These are phyloP conservation scores for Plutomurus gul DNA, from an alignment of 1,140 invertebrate species.

Conservation along the genomic window DNA sequence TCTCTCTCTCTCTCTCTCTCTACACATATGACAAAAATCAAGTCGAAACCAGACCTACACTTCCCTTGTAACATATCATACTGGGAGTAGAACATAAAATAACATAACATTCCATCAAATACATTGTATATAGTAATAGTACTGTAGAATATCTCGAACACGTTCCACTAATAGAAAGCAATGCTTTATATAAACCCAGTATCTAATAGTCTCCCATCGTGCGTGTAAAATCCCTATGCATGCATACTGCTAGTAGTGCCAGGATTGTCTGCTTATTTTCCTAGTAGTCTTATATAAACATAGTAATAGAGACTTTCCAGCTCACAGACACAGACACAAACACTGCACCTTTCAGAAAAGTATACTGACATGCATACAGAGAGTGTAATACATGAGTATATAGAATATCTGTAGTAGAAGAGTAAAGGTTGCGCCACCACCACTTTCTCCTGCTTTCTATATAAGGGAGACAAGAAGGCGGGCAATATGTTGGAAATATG, in stretches of 20 bases:
- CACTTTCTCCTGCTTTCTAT: neutral
- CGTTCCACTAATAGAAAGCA: neutral
- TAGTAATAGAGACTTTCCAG: neutral
- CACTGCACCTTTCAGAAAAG: no score
- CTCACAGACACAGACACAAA: no score
- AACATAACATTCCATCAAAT: neutral
- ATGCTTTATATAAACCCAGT: neutral
- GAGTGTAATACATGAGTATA: no score
- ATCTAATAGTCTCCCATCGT: neutral
- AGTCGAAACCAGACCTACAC: no score
- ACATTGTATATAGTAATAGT: no score
- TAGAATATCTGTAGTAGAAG: no score
- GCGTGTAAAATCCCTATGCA: no score
- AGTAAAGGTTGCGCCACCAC: neutral
- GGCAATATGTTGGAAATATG: conserved; percentile 32
- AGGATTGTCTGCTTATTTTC: neutral
- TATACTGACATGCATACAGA: no score
- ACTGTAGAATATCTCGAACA: no score
- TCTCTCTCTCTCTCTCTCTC: neutral
- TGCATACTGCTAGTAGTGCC: neutral
- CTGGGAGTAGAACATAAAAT: no score
- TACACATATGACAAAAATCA: neutral
- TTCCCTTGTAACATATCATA: no score
- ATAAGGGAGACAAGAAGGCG: neutral
- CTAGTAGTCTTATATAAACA: neutral